Base-by-base conservation (phyloP, 2,888 invertebrate genomes). In the Emmelina monodactyla region DNA sequence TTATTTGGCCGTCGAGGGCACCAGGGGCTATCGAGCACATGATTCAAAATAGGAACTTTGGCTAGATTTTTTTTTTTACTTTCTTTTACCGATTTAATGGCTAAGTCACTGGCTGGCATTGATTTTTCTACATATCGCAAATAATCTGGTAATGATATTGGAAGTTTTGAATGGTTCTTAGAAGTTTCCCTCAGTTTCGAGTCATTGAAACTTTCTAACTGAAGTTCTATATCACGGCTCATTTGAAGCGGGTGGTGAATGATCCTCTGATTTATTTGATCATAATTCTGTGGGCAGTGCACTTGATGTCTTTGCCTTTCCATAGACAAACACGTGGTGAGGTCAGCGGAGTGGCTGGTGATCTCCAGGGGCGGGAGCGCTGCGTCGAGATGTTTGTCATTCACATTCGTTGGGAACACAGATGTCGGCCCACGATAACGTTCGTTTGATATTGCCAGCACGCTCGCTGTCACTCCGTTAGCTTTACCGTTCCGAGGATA, bases 1-100 rank as follows among this genome's bases (percentile, higher is more conserved):
- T 58, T 58, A 32, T 53, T 53, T 9, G 76, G 69, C 31, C 60
- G 51, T 28, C 78, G 67, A 2, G 82, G 73, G 45, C 65, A 67
- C 85, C 85, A 85, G 9, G 85, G 85, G 50, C 72, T 82, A n/a
- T 82, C 80, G 45, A 82, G 50, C 12, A 84, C 82, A 47, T 79
- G 68, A 50, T 83, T 83, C 33, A 71, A 67, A 42, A 82, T 68
- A 14, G 64, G 62, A 37, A 50, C 60, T 47, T 49, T 58, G 40
- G 42, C 29, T 19, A 35, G 22, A 7, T 34, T 34, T 34, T 34
- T 7, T 3, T 25, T 4, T 7, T 25, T n/a, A n/a, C n/a, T n/a
- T n/a, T n/a, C n/a, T n/a, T n/a, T n/a, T n/a, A n/a, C n/a, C n/a
- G n/a, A n/a, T n/a, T n/a, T n/a, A n/a, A n/a, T n/a, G n/a, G n/a